Base-by-base conservation (phyloP, 2,797 vertebrate genomes). In the Sebastes vulpes region DNA sequence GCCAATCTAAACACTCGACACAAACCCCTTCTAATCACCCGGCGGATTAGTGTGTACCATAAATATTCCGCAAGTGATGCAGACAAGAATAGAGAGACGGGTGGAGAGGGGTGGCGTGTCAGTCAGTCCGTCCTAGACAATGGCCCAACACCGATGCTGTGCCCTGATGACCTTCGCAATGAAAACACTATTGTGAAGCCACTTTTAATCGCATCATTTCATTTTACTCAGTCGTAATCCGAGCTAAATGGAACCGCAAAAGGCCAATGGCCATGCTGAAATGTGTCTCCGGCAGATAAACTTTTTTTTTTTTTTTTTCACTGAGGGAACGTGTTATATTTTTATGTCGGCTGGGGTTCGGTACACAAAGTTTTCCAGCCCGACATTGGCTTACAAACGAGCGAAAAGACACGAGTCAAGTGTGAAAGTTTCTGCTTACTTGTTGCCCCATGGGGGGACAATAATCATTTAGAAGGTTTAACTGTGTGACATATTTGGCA, bases 101-200 rank as follows among this genome's bases (percentile, higher is more conserved):
- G 72, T 86, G 88, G 83, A 91, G 89, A 85, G 66, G 69, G 63
- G 14, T 84, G 82, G 57, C 65, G 14, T 83, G 77, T 89, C 68
- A 77, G 65, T 80, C 77, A 72, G 38, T 72, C 63, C 25, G 53
- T 77, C 63, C 21, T 18, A 81, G 50, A 92, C 87, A 91, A 87
- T 89, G 66, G 78, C 38, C 77, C 72, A 67, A 81, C 72, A 84
- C 81, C 86, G 89, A 90, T 87, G 80, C 66, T 79, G 70, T 61
- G 58, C 86, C 78, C 84, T 59, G 88, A 86, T 93, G 90, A 93
- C 93, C 93, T 94, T 77, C 78, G 64, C 67, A 83, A 83, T 71
- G 72, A 87, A 94, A 93, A 91, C 86, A 92, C 85, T 72, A 90
- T 90, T 85, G 88, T 91, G 57, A 72, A 72, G 66, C 75, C 80